Base-by-base conservation (phyloP, 2,113 vertebrate species). In the Chunga burmeisteri region DNA sequence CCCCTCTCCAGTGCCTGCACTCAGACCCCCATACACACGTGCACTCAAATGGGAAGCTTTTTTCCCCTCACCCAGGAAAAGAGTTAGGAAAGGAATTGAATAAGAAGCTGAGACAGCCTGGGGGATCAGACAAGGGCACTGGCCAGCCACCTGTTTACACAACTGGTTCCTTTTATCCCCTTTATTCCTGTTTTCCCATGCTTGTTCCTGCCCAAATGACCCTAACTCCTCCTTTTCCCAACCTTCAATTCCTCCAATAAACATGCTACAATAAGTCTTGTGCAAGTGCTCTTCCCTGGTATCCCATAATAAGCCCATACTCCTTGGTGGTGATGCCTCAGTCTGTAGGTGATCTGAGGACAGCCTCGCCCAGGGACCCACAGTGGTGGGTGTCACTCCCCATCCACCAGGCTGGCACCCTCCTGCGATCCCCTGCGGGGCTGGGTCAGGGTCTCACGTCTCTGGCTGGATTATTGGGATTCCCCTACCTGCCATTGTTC, bases 361-460 rank as follows among this genome's bases (percentile, higher is more conserved):
- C 36, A 67, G 25, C 12, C 25, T 55, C 12, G 46, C 11, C 12
- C 20, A 46, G 11, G 27, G 6, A 32, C 4, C 13, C 12, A 4
- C 0, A 9, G 19, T 15, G 15, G 22, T 20, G 58, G 32, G 5
- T 56, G 14, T n/a, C 34, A 70, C 16, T 72, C 10, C 22, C 6
- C 9, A 6, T 1, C 14, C 9, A 6, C 1, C 14, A 26, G 16
- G 11, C 29, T 75, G 21, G 53, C 19, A 22, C 14, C 7, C 5
- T 50, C 14, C 46, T 52, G 26, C 32, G 26, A 50, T 50, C 21
- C 16, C 30, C 12, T 36, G 5, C 3, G 2, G 4, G 2, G 0
- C 3, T 0, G 0, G 9, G 10, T 21, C 21, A 50, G 29, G 13
- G 11, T n/a, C 13, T 68, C 4, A 8, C 9, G 6, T 36, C 22